Evolutionary conservation across 2,797 vertebrate genomes (phyloP).

Genomic region (Pachyuromys duprasi): DNA sequence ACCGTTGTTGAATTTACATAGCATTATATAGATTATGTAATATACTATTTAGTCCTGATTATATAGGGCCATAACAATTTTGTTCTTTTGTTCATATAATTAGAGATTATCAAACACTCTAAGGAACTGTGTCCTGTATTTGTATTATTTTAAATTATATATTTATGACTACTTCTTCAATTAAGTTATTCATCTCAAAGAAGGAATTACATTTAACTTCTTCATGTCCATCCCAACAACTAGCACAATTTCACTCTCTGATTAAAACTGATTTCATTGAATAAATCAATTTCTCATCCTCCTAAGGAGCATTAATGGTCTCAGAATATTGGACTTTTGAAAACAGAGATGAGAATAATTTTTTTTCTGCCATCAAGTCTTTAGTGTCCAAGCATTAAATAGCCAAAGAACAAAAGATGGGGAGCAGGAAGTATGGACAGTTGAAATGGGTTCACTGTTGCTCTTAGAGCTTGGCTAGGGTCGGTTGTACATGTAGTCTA

Average conservation of each 20-base stretch:
- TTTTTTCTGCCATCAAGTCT: background rate
- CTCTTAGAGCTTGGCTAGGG: background rate
- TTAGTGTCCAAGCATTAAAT: background rate
- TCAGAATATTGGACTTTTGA: conserved; percentile 1
- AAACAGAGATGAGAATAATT: background rate
- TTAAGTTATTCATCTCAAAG: background rate
- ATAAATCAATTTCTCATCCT: background rate
- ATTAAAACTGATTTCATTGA: background rate
- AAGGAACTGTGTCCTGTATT: background rate
- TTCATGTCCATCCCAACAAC: background rate
- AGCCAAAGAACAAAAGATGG: background rate
- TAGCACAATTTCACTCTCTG: background rate
- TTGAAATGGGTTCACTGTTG: background rate
- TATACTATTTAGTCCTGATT: background rate
- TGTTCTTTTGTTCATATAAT: background rate
- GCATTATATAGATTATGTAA: background rate
- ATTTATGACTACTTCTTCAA: background rate
- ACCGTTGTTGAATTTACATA: background rate
- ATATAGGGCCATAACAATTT: background rate
- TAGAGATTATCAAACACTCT: background rate
- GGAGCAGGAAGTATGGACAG: background rate
- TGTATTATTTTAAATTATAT: background rate
- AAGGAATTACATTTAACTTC: background rate
- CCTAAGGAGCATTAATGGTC: background rate
- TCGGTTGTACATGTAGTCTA: background rate